Base-by-base conservation (phyloP, 92 coral and sea anemone genomes). In the Actinernus sp. region DNA sequence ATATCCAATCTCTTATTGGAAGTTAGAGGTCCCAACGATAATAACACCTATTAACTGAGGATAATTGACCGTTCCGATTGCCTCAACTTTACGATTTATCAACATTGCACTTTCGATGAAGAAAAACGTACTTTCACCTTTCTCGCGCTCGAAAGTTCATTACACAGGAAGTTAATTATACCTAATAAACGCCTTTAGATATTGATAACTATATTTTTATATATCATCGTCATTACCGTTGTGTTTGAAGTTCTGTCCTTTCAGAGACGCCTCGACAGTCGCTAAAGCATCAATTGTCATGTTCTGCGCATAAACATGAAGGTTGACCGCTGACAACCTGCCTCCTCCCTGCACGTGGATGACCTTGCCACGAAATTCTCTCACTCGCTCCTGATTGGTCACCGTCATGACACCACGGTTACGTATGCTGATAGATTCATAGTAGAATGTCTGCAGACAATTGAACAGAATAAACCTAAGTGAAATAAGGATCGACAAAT, bases 231-330 rank as follows among this genome's bases (percentile, higher is more conserved):
- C 1, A 36, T 37, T 58, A 58, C 65, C 65, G 26, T 58, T 49
- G 23, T 58, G 17, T 24, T 58, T 58, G 65, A 58, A 58, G 65
- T 58, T 58, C 16, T 79, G 86, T 13, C 86, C 85, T 23, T 63
- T 44, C 19, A 76, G 74, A 12, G 75, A 68, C 40, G 83, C 90
- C 39, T 76, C 77, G 47, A 84, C 64, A 1, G 68, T 57, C 14
- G 80, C 90, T 57, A 84, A 46, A 13, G 90, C 71, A 71, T 84
- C 90, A 34, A 84, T 71, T 4, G 90, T 84, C 56, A 84, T 31
- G 28, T 76, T 76, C 27, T 59, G 38, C 10, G 60, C 73, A 47
- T 76, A 65, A 22, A 84, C 40, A 50, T 84, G 79, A 49, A 84
- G 85, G 47, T 84, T 84, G 24, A 84, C 65, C 17, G 84, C 84